Conservation (phyloP, 23 tunicate genomes). For the Styela clava region DNA sequence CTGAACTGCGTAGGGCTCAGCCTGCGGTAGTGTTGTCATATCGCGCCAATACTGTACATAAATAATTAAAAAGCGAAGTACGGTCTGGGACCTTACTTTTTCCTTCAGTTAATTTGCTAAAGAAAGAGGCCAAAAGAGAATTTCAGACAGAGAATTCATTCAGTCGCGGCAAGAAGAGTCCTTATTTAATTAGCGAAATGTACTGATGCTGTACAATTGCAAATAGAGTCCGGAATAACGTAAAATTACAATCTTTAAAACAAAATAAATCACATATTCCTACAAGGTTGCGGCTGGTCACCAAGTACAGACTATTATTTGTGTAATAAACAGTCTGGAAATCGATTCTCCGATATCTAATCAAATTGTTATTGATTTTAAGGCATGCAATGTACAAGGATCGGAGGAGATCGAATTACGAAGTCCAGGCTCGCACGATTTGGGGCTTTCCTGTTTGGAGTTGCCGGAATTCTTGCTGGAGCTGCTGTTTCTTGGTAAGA, state of each 20-base stretch:
- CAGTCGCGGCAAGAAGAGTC: neutral
- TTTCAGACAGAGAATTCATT: neutral
- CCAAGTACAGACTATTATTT: neutral
- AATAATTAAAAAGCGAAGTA: neutral
- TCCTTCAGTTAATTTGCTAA: neutral
- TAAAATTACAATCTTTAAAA: too few species aligned
- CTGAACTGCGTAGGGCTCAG: too few species aligned
- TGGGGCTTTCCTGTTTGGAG: constrained; percentile 20
- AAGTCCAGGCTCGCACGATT: constrained; percentile 12
- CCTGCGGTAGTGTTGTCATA: neutral
- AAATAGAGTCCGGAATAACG: too few species aligned
- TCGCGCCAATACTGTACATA: neutral
- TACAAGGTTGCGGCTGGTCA: neutral
- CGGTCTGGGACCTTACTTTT: neutral
- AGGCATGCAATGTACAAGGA: constrained; percentile 34
- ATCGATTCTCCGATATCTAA: neutral
- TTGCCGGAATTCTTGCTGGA: constrained; percentile 25
- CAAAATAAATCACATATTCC: too few species aligned
- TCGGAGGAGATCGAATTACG: constrained; percentile 24
- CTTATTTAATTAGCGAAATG: neutral
- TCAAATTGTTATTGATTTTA: neutral
- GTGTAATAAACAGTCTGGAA: neutral
- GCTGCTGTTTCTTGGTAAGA: constrained; percentile 35
- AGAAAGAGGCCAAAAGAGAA: neutral
- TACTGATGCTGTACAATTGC: neutral